Evolutionary conservation across 2,113 vertebrate species (phyloP).

Genomic region (Chloropsis cyanopogon): DNA sequence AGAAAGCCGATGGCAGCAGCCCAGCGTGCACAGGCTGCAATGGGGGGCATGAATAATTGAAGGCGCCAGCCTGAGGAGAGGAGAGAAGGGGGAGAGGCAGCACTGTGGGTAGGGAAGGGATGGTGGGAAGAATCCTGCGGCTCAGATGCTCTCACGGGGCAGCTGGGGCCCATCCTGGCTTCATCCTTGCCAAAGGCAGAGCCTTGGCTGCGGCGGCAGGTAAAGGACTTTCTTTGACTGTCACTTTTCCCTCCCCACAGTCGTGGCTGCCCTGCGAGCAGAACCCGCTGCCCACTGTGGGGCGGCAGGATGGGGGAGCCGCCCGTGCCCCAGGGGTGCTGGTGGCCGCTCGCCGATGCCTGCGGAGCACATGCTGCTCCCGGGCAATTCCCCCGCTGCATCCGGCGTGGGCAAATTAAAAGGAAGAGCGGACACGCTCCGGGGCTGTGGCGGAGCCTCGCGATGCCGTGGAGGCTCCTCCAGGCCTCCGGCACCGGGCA

Average conservation of each 20-base stretch:
- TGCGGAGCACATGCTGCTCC: not conserved
- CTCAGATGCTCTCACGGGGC: not conserved
- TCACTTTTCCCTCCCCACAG: not conserved
- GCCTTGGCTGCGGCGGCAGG: not conserved
- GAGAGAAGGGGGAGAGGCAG: not conserved
- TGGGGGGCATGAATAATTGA: slow-evolving; percentile 74
- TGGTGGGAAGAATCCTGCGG: not conserved
- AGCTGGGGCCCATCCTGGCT: not conserved
- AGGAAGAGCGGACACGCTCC: accelerated
- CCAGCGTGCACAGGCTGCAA: slow-evolving; percentile 34
- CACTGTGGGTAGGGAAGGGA: not conserved
- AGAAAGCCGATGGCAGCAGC: slow-evolving; percentile 16
- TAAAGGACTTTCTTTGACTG: not conserved
- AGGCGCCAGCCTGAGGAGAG: slow-evolving; percentile 10
- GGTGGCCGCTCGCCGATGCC: accelerated
- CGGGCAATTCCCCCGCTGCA: not conserved
- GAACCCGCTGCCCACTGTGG: not conserved
- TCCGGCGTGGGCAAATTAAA: not conserved
- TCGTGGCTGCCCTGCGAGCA: not conserved
- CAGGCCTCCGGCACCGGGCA: not conserved
- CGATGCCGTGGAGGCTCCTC: not conserved
- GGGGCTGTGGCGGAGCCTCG: not conserved
- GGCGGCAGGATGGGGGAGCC: not conserved
- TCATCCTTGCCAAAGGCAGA: not conserved
- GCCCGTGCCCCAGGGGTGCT: accelerated